These are phyloP conservation scores for Trachythela sp. DNA, from an alignment of 64 coral and sea anemone species.

Conservation along the genomic window DNA sequence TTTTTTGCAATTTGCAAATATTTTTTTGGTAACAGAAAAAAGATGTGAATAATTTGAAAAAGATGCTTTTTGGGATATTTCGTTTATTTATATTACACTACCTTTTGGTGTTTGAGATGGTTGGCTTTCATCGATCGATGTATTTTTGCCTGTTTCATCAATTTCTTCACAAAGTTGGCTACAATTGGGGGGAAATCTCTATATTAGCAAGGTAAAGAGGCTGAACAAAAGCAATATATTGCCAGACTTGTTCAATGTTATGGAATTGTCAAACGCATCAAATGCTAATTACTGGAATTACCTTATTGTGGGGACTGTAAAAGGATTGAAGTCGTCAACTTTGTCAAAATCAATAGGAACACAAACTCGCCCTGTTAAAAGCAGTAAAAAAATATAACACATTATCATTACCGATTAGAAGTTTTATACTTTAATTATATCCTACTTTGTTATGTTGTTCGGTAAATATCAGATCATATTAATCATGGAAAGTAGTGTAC, in stretches of 20 bases:
- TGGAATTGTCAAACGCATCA: not conserved
- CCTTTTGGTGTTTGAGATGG: slow-evolving; percentile 48
- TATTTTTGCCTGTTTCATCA: slow-evolving; percentile 71
- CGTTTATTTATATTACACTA: not conserved
- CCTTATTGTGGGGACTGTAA: slow-evolving; percentile 94
- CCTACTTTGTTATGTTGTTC: not conserved
- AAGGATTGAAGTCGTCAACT: slow-evolving; percentile 85
- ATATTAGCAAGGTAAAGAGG: not conserved
- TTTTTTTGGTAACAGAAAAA: too few relatives aligned
- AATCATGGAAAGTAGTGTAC: too few relatives aligned
- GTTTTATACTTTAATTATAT: not conserved
- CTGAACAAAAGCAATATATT: not conserved
- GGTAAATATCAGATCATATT: too few relatives aligned
- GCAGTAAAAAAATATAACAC: not conserved
- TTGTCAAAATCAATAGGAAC: slow-evolving; percentile 78
- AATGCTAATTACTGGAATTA: not conserved
- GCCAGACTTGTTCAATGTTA: not conserved
- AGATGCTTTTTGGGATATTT: not conserved
- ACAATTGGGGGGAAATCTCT: too few relatives aligned
- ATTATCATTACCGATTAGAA: not conserved
- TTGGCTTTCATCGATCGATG: slow-evolving; percentile 44
- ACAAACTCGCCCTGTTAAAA: slow-evolving; percentile 76
- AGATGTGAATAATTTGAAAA: not conserved
- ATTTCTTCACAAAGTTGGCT: slow-evolving; percentile 89
- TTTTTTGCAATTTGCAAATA: too few relatives aligned